Conservation (phyloP, 2,113 vertebrate species). For the Terrapene triunguis region DNA sequence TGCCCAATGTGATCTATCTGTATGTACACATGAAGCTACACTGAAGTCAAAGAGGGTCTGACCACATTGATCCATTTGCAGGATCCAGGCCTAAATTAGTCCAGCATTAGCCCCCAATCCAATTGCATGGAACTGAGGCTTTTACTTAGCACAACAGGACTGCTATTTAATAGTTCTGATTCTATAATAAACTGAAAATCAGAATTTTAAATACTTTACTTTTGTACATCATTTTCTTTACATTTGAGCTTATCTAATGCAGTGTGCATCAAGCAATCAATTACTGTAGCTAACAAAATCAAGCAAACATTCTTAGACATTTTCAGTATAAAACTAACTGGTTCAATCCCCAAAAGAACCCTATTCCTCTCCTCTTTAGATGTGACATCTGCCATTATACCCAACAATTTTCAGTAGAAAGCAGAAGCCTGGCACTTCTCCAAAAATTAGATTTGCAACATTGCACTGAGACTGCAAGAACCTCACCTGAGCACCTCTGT, state of each 20-base stretch:
- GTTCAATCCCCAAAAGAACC: neutral
- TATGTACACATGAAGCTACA: fast-evolving
- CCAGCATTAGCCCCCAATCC: fast-evolving
- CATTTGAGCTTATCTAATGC: neutral
- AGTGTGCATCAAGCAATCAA: neutral
- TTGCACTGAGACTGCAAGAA: constrained; percentile 31
- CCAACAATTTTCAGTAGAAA: constrained; percentile 36
- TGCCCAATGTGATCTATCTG: neutral
- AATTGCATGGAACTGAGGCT: fast-evolving
- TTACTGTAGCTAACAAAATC: neutral
- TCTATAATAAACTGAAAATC: neutral
- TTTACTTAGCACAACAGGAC: neutral
- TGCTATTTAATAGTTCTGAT: neutral
- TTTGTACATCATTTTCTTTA: neutral
- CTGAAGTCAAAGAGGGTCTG: neutral
- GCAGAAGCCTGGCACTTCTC: constrained; percentile 37
- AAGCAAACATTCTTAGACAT: neutral
- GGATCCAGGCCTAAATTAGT: neutral
- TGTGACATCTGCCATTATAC: constrained; percentile 37
- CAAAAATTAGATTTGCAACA: constrained; percentile 41
- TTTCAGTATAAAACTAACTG: neutral
- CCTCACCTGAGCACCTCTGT: constrained; percentile 62
- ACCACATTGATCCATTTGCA: neutral
- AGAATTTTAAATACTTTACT: neutral
- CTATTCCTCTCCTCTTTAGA: constrained; percentile 12